Evolutionary conservation across 2,113 vertebrate species (phyloP).

Genomic region (Notothenia coriiceps): DNA sequence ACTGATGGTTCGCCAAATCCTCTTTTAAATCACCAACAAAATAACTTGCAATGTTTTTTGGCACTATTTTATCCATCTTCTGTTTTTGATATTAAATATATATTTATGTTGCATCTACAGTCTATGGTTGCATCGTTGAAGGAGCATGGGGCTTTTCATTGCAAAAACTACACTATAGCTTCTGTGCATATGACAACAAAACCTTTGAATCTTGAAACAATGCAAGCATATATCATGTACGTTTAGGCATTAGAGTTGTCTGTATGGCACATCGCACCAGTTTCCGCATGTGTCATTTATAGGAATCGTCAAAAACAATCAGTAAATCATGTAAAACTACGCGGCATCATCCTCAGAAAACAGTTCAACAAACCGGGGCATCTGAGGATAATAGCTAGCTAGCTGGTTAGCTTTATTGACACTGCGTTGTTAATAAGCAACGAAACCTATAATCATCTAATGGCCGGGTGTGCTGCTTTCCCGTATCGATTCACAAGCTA

Average conservation of each 20-base stretch:
- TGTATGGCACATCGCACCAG: background rate
- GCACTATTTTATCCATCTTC: no score
- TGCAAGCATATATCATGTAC: background rate
- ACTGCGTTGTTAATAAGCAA: background rate
- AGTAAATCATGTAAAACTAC: background rate
- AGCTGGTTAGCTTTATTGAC: constrained; percentile 49
- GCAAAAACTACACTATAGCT: no score
- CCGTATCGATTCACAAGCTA: background rate
- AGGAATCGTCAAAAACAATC: background rate
- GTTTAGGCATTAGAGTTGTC: background rate
- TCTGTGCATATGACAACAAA: no score
- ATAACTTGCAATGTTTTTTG: no score
- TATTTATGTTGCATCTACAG: no score
- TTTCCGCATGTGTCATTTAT: background rate
- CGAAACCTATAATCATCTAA: background rate
- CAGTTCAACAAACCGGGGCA: constrained; percentile 37
- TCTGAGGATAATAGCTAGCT: constrained; percentile 47
- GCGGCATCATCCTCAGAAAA: background rate
- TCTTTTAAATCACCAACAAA: background rate
- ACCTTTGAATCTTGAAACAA: background rate
- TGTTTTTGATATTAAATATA: no score
- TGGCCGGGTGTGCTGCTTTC: accelerated
- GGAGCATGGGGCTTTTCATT: no score
- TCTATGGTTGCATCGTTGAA: no score
- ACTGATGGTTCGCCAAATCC: background rate